A percentile compares a stretch with the other conserved stretches of the same genome.
These are phyloP conservation scores for Penaeus vannamei DNA, from an alignment of 1,140 invertebrate species.

Conservation along the genomic window DNA sequence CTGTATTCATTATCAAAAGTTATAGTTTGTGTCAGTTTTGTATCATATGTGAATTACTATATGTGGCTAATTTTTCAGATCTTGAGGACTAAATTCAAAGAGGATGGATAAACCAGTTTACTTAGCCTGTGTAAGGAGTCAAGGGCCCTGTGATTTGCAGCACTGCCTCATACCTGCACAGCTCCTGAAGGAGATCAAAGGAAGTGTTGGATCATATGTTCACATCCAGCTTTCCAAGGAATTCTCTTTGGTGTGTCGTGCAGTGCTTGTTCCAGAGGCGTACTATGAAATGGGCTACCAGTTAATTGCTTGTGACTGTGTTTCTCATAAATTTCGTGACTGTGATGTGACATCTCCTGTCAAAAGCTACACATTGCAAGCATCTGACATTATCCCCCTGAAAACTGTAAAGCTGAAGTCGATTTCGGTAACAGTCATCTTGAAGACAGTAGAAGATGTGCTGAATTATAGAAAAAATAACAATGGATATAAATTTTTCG, in stretches of 20 bases:
- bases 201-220: background rate
- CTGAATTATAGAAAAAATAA: background rate
- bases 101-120: background rate
- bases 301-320: conserved; percentile 3
- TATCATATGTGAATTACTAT: background rate
- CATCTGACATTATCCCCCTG: background rate
- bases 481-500: background rate
- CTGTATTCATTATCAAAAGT: too few relatives aligned
- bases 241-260: background rate
- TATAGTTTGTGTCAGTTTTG: background rate
- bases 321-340: background rate
- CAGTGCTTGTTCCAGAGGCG: background rate
- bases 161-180: background rate
- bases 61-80: background rate
- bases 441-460: conserved; percentile 4
- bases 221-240: background rate
- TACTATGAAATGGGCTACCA: background rate
- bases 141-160: background rate
- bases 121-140: background rate
- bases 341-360: background rate
- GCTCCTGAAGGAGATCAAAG: background rate
- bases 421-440: background rate
- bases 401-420: background rate
- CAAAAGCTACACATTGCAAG: background rate
- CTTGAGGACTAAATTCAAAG: background rate